Conservation (phyloP, 2,113 vertebrate genomes). For the Heptranchias perlo region DNA sequence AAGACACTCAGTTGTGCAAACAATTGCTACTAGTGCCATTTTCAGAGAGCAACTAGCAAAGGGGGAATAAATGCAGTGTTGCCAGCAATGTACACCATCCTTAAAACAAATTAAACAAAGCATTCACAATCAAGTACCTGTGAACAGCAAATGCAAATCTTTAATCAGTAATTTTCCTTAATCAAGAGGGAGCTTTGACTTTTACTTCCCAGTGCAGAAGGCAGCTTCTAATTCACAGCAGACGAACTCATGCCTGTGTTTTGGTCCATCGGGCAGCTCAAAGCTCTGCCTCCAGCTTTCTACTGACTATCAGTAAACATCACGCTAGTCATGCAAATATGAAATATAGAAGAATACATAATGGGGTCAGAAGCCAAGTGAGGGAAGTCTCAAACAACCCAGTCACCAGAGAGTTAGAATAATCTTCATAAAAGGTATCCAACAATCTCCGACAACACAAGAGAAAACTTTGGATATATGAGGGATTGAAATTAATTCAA, state of each 20-base stretch:
- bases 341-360: not conserved
- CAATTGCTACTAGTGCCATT: not conserved
- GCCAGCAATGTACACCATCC: not conserved
- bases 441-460: no score
- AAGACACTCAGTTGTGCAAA: no score
- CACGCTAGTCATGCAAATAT: not conserved
- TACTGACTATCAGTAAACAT: not conserved
- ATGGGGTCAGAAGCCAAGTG: no score
- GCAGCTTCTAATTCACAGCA: not conserved
- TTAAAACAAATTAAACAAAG: not conserved
- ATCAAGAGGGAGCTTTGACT: not conserved
- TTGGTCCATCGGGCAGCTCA: not conserved
- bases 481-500: not conserved
- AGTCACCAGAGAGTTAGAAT: no score
- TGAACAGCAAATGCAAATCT: not conserved
- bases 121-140: not conserved
- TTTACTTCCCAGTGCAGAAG: not conserved
- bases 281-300: not conserved
- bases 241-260: not conserved
- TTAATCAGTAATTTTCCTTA: not conserved
- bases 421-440: no score
- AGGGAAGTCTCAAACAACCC: no score
- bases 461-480: no score
- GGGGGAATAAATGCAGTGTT: not conserved
- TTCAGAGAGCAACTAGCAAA: not conserved